These are phyloP conservation scores for Lates japonicus DNA, from an alignment of 2,797 vertebrate species.

Conservation along the genomic window DNA sequence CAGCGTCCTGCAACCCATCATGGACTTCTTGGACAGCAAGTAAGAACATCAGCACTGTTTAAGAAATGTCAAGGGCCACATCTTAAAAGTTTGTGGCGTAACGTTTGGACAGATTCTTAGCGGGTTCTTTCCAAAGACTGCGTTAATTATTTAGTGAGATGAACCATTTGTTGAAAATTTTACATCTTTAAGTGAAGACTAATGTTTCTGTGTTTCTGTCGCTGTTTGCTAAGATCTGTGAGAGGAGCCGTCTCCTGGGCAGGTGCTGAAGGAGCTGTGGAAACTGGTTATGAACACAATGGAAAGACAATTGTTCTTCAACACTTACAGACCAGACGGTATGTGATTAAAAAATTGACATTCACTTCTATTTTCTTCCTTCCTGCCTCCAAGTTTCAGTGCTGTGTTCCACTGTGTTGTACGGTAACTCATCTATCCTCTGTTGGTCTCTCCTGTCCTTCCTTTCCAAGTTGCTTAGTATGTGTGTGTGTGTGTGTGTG, in stretches of 20 bases:
- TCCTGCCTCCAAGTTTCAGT: slow-evolving; percentile 17
- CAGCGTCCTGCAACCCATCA: slow-evolving; percentile 97
- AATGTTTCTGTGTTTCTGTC: slow-evolving; percentile 82
- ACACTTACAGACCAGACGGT: slow-evolving; percentile 88
- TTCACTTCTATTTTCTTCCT: slow-evolving; percentile 7
- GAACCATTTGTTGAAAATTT: neutral
- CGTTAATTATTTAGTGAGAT: neutral
- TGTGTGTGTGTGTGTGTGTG: slow-evolving; percentile 70
- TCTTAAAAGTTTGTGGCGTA: neutral
- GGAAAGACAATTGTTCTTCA: slow-evolving; percentile 96
- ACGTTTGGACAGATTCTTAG: neutral
- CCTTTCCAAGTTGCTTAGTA: slow-evolving; percentile 75
- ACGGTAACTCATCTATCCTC: slow-evolving; percentile 60
- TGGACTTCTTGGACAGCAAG: slow-evolving; percentile 99
- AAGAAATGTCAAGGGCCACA: neutral
- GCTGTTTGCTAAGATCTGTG: slow-evolving; percentile 98
- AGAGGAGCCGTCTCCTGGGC: slow-evolving; percentile 97
- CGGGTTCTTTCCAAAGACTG: neutral
- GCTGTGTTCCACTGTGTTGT: slow-evolving; percentile 9
- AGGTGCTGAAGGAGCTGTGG: slow-evolving; percentile 98
- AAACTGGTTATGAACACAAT: slow-evolving; percentile 99
- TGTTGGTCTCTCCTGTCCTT: slow-evolving; percentile 62
- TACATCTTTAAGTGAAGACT: slow-evolving; percentile 27
- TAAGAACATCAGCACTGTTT: slow-evolving; percentile 75
- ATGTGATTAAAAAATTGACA: slow-evolving; percentile 31